Base-by-base conservation (phyloP, 1,140 invertebrate species). In the Ostrea denselamellosa region DNA sequence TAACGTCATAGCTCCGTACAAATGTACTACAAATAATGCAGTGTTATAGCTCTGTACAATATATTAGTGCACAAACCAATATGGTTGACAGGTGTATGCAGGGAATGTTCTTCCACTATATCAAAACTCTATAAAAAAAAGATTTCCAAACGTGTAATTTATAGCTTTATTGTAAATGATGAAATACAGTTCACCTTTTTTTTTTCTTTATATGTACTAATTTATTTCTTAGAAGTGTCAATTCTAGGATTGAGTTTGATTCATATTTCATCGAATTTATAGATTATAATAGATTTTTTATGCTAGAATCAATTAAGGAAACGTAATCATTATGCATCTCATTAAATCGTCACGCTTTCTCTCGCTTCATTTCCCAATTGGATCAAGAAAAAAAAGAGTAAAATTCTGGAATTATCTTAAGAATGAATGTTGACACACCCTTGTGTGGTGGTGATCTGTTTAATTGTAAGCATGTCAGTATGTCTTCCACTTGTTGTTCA, bases 281-380 rank as follows among this genome's bases (percentile, higher is more conserved):
- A 28, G 68, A 77, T 77, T 77, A 62, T 62, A 77, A 44, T 77
- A 77, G 25, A 34, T 28, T 77, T 62, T 77, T 77, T 77, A 25
- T 77, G 68, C 68, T 28, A 34, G 68, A 77, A 34, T 77, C 68
- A 77, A 77, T 77, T 77, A 77, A 34, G 28, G 68, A 34, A 77
- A 77, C 28, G 12, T 14, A 22, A 34, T 71, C 0, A 71, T 25
- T 71, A 22, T 77, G 22, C 28, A 77, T 9, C 28, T 34, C 9
- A 77, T 34, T 14, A 34, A 77, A 77, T 10, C 28, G 25, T 22
- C 68, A 28, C 58, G 25, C 22, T 34, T 34, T 12, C 8, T 28
- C 12, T 77, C 56, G 68, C 22, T 28, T 28, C 28, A 25, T 77
- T 77, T 77, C 22, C 28, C 68, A 77, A 28, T 12, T 77, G 25